Base-by-base conservation (phyloP, 2,888 invertebrate species). In the Chloromyia formosa region DNA sequence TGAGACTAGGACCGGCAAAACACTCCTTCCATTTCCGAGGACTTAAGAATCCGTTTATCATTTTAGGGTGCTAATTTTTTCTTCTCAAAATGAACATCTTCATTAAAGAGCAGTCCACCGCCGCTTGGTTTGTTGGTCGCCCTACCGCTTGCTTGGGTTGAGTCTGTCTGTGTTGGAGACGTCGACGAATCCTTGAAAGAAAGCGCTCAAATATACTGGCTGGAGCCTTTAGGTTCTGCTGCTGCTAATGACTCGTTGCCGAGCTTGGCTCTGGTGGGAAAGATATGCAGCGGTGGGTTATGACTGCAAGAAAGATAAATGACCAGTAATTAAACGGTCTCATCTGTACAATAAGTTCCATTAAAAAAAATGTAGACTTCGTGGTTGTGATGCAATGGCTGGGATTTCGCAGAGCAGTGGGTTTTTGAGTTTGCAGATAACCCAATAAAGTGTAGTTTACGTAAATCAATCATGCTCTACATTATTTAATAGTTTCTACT, bases 261-360 rank as follows among this genome's bases (percentile, higher is more conserved):
- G 27, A 4, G 2, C 27, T 35, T 7, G 27, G 27, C 27, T 35
- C 27, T 35, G 27, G 2, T 35, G 27, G 27, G 27, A 35, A 35
- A 35, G 27, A 35, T 35, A 14, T 56, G 56, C 56, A 18, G n/a
- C 18, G 22, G 56, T 22, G 56, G 56, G 56, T 56, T 56, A 62
- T 35, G 40, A 62, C 62, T 62, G 40, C n/a, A 75, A 78, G 27
- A 76, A 77, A 78, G 78, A 79, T 79, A 78, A 79, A 79, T 79
- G 78, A 79, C 75, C 73, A 77, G 78, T 79, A 79, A 79, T 79
- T 79, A 79, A 79, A 78, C 77, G 76, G 78, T 79, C 78, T 79
- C 77, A 40, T 40, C 40, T 66, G 9, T 27, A 66, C 66, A 66
- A 66, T 42, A n/a, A 66, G n/a, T 35, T 42, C 16, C 66, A 9